Percentiles rank a stretch among this genome's conserved stretches.
phyloP scores from a whole-genome alignment of 2,113 vertebrate species.

The Channa maculata region DNA sequence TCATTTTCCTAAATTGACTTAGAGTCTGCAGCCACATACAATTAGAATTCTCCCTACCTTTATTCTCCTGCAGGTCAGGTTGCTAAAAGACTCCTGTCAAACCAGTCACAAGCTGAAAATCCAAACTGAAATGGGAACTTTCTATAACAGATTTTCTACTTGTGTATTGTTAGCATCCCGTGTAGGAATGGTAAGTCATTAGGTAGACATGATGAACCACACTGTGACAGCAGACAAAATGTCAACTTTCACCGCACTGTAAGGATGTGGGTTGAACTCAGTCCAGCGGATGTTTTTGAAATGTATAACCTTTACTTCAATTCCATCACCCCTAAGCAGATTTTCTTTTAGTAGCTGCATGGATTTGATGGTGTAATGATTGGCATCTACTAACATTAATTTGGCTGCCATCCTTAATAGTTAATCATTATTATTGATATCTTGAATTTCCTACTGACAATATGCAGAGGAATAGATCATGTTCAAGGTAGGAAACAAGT shows the following conservation, averaged over 20 bases:
- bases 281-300: slow-evolving; percentile 34
- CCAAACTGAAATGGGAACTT: background rate
- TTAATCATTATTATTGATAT: slow-evolving; percentile 34
- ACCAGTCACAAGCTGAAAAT: background rate
- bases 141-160: background rate
- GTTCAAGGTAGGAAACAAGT: slow-evolving; percentile 51
- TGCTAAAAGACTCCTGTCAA: background rate
- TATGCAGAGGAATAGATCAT: slow-evolving; percentile 18
- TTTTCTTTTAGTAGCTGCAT: no score
- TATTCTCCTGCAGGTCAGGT: slow-evolving; percentile 20
- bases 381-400: background rate
- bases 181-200: background rate
- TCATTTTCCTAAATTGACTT: slow-evolving; percentile 42
- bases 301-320: slow-evolving; percentile 44
- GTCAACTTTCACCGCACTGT: slow-evolving; percentile 20
- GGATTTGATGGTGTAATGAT: no score
- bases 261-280: background rate
- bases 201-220: slow-evolving; percentile 19
- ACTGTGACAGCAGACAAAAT: slow-evolving; percentile 26
- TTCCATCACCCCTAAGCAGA: no score
- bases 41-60: background rate
- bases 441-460: slow-evolving; percentile 3
- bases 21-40: slow-evolving; percentile 3
- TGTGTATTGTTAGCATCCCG: background rate
- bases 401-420: slow-evolving; percentile 21